Conservation (phyloP, 2,113 vertebrate species). For the Lophura nycthemera region DNA sequence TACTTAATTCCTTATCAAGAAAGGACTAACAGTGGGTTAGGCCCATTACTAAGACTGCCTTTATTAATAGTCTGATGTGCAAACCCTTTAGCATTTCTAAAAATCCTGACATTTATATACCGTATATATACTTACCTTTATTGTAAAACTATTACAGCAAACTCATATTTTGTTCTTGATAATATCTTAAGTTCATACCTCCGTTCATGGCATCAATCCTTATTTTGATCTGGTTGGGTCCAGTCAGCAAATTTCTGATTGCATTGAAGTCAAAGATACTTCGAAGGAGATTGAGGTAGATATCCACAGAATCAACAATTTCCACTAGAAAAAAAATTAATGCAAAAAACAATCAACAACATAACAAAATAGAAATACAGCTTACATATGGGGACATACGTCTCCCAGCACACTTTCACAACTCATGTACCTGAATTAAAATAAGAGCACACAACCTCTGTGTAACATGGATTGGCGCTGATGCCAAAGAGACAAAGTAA, state of each 20-base stretch:
- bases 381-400: background rate
- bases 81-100: background rate
- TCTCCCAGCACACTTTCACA: background rate
- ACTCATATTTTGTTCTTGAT: background rate
- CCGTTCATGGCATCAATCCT: slow-evolving; percentile 97
- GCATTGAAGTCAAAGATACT: slow-evolving; percentile 93
- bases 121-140: background rate
- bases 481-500: background rate
- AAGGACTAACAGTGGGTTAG: background rate
- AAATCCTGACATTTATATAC: background rate
- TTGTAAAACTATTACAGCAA: background rate
- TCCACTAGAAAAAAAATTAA: slow-evolving; percentile 86
- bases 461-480: background rate
- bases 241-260: slow-evolving; percentile 93
- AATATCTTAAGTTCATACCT: slow-evolving; percentile 76
- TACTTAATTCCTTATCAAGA: background rate
- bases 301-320: slow-evolving; percentile 96
- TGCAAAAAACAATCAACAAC: background rate
- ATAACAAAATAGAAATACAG: background rate
- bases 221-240: slow-evolving; percentile 92
- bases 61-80: background rate
- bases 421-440: background rate
- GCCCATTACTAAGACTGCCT: rapidly evolving
- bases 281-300: slow-evolving; percentile 93
- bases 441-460: background rate